Evolutionary conservation across 2,888 invertebrate genomes (phyloP).

Genomic region (Ormyrus nitidulus): DNA sequence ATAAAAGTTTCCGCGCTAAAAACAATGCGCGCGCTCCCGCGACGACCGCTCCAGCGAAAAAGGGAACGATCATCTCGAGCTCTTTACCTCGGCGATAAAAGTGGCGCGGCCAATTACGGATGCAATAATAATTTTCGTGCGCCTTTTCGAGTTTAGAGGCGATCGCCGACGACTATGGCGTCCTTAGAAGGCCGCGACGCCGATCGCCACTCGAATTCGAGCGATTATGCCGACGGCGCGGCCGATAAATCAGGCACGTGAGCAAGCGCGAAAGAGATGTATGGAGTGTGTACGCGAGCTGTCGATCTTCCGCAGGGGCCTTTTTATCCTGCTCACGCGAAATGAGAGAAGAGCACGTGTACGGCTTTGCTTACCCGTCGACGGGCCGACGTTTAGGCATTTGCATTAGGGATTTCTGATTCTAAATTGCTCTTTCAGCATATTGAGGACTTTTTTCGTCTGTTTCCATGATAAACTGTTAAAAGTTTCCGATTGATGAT

Average conservation of each 20-base stretch:
- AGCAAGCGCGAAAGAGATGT: background rate
- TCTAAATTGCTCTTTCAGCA: no score
- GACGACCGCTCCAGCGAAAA: background rate
- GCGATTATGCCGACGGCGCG: slow-evolving; percentile 3
- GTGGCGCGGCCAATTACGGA: background rate
- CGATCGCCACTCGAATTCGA: slow-evolving; percentile 24
- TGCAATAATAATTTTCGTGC: background rate
- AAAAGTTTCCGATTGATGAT: no score
- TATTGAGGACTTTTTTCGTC: no score
- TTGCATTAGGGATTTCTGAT: no score
- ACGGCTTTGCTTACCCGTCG: no score
- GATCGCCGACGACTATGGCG: no score
- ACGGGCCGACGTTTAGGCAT: no score
- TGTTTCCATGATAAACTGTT: no score
- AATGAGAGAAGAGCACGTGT: no score
- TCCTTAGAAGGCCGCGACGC: background rate
- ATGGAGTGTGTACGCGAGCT: background rate
- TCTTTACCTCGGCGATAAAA: background rate
- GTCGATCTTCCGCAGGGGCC: background rate
- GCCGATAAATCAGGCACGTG: background rate
- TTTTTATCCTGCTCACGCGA: no score
- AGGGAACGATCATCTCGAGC: background rate
- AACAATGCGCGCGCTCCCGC: background rate
- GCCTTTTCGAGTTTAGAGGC: background rate
- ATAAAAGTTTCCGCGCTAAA: background rate